Percentiles rank a stretch among this genome's conserved stretches.
phyloP scores from a whole-genome alignment of 2,113 vertebrate genomes.

The Pogona vitticeps region DNA sequence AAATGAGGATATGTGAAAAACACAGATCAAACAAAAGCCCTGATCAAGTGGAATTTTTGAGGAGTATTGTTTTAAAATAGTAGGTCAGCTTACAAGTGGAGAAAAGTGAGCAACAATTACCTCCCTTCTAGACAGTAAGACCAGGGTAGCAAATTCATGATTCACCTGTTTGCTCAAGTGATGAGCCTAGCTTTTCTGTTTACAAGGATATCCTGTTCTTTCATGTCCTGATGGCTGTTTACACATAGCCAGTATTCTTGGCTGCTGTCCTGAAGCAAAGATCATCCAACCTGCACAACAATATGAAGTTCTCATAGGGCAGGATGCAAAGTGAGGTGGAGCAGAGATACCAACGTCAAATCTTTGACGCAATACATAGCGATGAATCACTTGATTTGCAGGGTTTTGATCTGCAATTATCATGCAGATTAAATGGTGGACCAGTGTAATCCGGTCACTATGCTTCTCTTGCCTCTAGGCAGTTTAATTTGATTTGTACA shows the following conservation, averaged over 20 bases:
- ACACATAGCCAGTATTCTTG: constrained; percentile 13
- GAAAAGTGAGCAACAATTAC: constrained; percentile 19
- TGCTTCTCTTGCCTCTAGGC: fast-evolving
- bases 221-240: constrained; percentile 23
- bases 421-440: neutral
- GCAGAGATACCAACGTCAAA: neutral
- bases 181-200: constrained; percentile 12
- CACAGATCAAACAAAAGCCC: neutral
- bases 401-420: neutral
- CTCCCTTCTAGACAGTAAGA: constrained; percentile 8
- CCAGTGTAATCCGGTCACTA: neutral
- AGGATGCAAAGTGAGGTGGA: neutral
- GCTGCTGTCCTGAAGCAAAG: neutral
- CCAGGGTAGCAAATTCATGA: neutral
- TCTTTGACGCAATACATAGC: neutral
- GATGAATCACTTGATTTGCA: neutral
- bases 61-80: constrained; percentile 3
- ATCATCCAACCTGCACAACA: neutral
- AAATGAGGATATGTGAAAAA: constrained; percentile 13
- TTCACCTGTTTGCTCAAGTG: constrained; percentile 14
- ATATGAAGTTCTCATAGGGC: neutral
- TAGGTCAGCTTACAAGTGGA: neutral
- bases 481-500: neutral
- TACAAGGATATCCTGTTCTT: constrained; percentile 43
- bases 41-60: constrained; percentile 2